Conservation (phyloP, 2,797 vertebrate genomes). For the Trichosurus vulpecula region DNA sequence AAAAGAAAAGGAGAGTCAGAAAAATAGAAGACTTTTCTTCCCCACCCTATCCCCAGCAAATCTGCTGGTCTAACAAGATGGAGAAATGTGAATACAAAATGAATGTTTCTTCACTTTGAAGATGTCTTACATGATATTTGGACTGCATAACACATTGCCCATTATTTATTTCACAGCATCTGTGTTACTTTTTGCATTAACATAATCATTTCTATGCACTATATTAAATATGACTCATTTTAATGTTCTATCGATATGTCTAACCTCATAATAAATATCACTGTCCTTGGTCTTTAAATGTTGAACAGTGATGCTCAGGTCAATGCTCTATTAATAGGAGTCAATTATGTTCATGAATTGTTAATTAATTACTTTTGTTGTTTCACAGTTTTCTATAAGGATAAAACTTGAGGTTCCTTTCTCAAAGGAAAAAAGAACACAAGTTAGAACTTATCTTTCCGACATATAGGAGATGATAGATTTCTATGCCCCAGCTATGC, state of each 20-base stretch:
- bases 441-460: neutral
- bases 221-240: conserved; percentile 80
- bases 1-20: neutral
- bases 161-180: conserved; percentile 38
- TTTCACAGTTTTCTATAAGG: conserved; percentile 73
- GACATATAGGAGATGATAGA: neutral
- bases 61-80: neutral
- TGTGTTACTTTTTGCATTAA: conserved; percentile 68
- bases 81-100: neutral
- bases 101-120: conserved; percentile 28
- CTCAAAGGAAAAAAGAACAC: conserved; percentile 22
- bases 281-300: conserved; percentile 78
- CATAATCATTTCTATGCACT: conserved; percentile 70
- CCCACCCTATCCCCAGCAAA: neutral
- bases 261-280: conserved; percentile 82
- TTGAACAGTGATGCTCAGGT: conserved; percentile 75
- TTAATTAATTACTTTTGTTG: conserved; percentile 83
- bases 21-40: neutral
- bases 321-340: conserved; percentile 81
- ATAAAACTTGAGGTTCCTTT: conserved; percentile 63
- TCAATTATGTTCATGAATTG: conserved; percentile 82
- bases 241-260: conserved; percentile 79
- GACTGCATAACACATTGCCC: neutral
- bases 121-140: conserved; percentile 47
- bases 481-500: conserved; percentile 1